phyloP scores from a whole-genome alignment of 2,888 invertebrate species.

The Archips crataeganus region DNA sequence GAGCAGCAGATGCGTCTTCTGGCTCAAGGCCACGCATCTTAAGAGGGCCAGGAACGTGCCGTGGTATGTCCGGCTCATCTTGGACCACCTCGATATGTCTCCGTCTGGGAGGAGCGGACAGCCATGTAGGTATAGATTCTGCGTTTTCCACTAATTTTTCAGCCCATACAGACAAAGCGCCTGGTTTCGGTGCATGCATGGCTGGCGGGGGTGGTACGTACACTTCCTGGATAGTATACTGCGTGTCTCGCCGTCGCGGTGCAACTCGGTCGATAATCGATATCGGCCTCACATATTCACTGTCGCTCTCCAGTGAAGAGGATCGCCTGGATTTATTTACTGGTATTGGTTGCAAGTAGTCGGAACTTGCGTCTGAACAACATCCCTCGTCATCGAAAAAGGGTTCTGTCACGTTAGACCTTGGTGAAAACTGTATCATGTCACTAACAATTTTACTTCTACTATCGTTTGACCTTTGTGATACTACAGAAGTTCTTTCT shows the following conservation, averaged over 20 bases:
- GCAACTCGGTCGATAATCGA: conserved; percentile 74
- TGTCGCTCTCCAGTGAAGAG: conserved; percentile 65
- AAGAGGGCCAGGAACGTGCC: conserved; percentile 74
- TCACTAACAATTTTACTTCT: conserved; percentile 60
- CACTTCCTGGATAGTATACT: conserved; percentile 72
- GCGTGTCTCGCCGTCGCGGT: conserved; percentile 63
- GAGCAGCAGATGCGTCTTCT: conserved; percentile 89
- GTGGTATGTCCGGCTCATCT: conserved; percentile 75
- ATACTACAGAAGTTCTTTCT: conserved; percentile 53
- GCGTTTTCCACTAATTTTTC: conserved; percentile 85
- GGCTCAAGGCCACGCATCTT: conserved; percentile 89
- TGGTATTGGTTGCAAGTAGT: conserved; percentile 62
- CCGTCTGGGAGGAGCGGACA: conserved; percentile 79
- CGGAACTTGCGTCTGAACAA: conserved; percentile 68
- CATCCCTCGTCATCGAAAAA: conserved; percentile 63
- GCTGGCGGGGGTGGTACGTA: conserved; percentile 81
- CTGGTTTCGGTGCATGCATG: conserved; percentile 74
- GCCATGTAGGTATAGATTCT: conserved; percentile 81
- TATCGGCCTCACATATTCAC: conserved; percentile 71
- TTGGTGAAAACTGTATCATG: conserved; percentile 75
- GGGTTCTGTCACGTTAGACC: conserved; percentile 54
- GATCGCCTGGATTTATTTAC: conserved; percentile 48
- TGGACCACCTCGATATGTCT: conserved; percentile 67
- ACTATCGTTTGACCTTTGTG: conserved; percentile 50
- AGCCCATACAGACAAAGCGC: conserved; percentile 76